Evolutionary conservation across 2,113 vertebrate genomes (phyloP), one percentile per base, ranked within the genome.

Genomic region (Prionailurus bengalensis): DNA sequence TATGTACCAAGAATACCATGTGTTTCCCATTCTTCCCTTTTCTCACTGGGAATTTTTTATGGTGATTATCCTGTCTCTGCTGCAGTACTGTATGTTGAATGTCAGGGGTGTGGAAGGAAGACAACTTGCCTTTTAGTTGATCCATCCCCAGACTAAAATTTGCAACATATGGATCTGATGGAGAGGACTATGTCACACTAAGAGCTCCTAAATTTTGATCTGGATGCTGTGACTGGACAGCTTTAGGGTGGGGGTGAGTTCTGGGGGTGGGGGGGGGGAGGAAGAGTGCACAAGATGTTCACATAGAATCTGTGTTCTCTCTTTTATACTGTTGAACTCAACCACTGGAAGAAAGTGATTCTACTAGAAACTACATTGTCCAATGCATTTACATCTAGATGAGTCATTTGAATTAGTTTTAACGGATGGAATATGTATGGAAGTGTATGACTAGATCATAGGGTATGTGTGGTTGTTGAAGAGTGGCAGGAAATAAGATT

Each of bases 21-120:
- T 81, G 14, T 74, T 96, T 89, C 17, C 68, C 51, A 70, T 74
- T 79, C 27, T 93, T 83, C 33, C n/a, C 23, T 94, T 96, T 74
- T 48, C 7, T 53, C 33, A 33, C 9, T 33, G 65, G 27, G 51
- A 61, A 12, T 84, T 89, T 89, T 92, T 93, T n/a, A 36, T 76
- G 53, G 36, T 82, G 74, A 93, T 79, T 89, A 31, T 76, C n/a
- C 29, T 71, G 29, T 78, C 48, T 39, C 76, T 68, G 15, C 31
- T 85, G 25, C 17, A 81, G 27, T 25, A 29, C 3, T 86, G 42
- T 68, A 51, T 78, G 33, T 45, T 95, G 68, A 53, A 58, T 61
- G 39, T 89, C 33, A 94, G 25, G n/a, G 23, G 9, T 48, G 9
- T 58, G 6, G 25, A 68, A 13, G 53, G 48, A 91, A 94, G 61